Base-by-base conservation (phyloP, 1,140 invertebrate species). In the Coelopa frigida region DNA sequence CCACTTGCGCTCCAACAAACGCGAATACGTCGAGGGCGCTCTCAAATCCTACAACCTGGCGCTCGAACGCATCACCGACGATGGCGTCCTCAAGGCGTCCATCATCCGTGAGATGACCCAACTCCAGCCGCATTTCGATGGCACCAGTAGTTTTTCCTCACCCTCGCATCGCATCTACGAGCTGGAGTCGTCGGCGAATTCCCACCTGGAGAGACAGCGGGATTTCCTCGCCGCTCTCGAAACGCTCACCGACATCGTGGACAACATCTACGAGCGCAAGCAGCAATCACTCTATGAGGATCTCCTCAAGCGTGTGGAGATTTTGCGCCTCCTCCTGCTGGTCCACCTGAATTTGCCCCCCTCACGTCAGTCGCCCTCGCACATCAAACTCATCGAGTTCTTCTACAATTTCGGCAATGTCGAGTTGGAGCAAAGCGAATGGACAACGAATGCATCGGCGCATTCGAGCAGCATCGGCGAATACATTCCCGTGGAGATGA, bases 381-480 rank as follows among this genome's bases (percentile, higher is more conserved):
- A 70, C 50, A 67, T 69, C 6, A 70, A 67, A 29, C 49, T 70
- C 14, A 58, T 67, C 3, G 67, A 70, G 26, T 51, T 58, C 46
- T 69, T 67, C 43, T 62, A 58, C 26, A 39, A 47, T 4, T 21
- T 67, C 41, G 62, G 56, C 7, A 51, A 61, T 29, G 53, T 63
- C 5, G 53, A 59, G 32, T 8, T 45, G 15, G 39, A 38, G n/a
- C 35, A 49, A 15, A 8, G 39, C 8, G 50, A 37, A 29, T 11
- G 12, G 1, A 40, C 27, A 1, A 29, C 37, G 12, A 20, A 40
- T 4, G 38, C 37, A 22, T 20, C 38, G 7, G 10, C 5, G 3
- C 48, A 47, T 4, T 36, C 32, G 0, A 61, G 37, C 47, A 52
- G 27, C 0, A 56, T 59, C 3, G 62, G 62, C 14, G 50, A 51